These are phyloP conservation scores for Tinea semifulvella DNA, from an alignment of 2,888 invertebrate genomes.

Conservation along the genomic window DNA sequence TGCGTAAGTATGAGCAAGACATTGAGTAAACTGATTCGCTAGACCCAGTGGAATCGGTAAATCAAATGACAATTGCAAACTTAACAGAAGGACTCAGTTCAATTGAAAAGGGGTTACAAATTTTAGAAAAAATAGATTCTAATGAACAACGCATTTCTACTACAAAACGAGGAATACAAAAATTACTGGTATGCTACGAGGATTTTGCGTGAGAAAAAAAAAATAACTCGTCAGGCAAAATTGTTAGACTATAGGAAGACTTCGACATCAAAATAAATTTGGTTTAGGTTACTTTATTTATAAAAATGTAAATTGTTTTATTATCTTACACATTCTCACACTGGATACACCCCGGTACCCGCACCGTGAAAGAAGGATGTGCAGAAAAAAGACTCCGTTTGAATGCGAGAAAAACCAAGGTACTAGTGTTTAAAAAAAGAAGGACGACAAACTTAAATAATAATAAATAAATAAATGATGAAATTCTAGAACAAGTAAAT, in stretches of 20 bases:
- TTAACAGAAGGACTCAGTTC: slow-evolving; percentile 11
- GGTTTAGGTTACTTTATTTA: slow-evolving; percentile 4
- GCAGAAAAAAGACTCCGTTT: too few relatives aligned
- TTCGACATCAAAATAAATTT: slow-evolving; percentile 17
- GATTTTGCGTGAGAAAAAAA: slow-evolving; percentile 16
- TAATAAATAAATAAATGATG: too few relatives aligned
- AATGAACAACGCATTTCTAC: slow-evolving; percentile 12
- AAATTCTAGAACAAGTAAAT: too few relatives aligned
- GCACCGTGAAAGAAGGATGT: too few relatives aligned
- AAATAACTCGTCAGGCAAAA: slow-evolving; percentile 17
- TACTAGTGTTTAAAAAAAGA: too few relatives aligned
- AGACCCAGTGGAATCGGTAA: background rate
- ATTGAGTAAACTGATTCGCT: too few relatives aligned
- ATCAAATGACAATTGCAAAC: background rate
- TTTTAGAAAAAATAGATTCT: slow-evolving; percentile 12
- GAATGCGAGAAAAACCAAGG: too few relatives aligned
- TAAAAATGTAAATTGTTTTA: slow-evolving; percentile 11
- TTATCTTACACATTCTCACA: slow-evolving; percentile 8
- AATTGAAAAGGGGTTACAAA: slow-evolving; percentile 14
- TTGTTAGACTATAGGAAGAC: slow-evolving; percentile 19
- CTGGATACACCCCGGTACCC: too few relatives aligned
- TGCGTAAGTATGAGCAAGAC: too few relatives aligned
- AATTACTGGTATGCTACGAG: slow-evolving; percentile 11
- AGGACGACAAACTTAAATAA: too few relatives aligned
- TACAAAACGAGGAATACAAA: slow-evolving; percentile 14